Evolutionary conservation across 2,888 invertebrate species (phyloP).

Genomic region (Stenotaenia linearis): DNA sequence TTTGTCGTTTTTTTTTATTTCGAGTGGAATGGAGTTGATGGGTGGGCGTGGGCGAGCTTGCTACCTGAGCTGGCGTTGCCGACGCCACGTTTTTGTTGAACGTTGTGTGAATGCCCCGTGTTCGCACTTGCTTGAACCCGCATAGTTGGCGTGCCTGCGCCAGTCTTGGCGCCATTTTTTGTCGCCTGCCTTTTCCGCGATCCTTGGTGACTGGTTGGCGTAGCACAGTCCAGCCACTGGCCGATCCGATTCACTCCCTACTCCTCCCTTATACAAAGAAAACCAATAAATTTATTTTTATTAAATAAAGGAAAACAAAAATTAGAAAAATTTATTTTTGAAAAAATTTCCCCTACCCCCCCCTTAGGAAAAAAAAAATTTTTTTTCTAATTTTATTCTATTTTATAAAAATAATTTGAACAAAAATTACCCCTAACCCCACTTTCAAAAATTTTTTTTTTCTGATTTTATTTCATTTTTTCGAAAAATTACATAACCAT

Average conservation of each 20-base stretch:
- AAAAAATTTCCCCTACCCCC: no score
- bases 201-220: neutral
- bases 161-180: neutral
- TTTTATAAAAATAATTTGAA: no score
- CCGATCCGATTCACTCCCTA: neutral
- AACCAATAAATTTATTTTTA: no score
- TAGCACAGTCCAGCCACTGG: neutral
- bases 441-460: no score
- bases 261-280: no score
- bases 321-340: no score
- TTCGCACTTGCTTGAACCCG: constrained; percentile 7
- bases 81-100: neutral
- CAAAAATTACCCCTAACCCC: no score
- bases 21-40: neutral
- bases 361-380: no score
- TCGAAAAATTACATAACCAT: no score
- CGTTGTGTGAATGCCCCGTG: neutral
- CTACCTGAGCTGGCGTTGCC: neutral
- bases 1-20: neutral
- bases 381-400: no score
- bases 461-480: no score
- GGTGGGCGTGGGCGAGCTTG: neutral
- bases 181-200: constrained; percentile 4
- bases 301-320: no score
- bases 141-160: constrained; percentile 23